These are phyloP conservation scores for Panopea generosa DNA, from an alignment of 2,888 invertebrate genomes.

Conservation along the genomic window DNA sequence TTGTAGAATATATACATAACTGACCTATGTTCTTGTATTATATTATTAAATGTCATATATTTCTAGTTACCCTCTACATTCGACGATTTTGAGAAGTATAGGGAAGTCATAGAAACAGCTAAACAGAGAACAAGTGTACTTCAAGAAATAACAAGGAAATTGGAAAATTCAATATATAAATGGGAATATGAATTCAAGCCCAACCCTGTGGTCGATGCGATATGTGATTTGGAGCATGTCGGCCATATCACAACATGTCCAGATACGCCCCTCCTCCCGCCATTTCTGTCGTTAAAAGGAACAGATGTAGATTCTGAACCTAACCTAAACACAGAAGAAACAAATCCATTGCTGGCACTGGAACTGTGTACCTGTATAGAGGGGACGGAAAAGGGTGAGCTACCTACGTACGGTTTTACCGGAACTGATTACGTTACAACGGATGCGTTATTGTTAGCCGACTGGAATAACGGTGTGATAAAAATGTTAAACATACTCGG, in stretches of 20 bases:
- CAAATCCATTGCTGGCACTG: conserved; percentile 3
- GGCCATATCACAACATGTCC: conserved; percentile 10
- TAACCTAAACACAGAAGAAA: conserved; percentile 1
- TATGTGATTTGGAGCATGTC: conserved; percentile 7
- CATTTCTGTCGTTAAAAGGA: conserved; percentile 37
- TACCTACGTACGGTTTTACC: conserved; percentile 38
- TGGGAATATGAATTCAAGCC: conserved; percentile 13
- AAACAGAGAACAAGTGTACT: neutral
- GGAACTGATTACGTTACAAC: conserved; percentile 51
- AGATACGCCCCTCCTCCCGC: conserved; percentile 36
- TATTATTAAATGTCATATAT: neutral
- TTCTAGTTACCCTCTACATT: conserved; percentile 39
- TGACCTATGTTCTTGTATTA: no score
- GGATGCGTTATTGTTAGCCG: conserved; percentile 45
- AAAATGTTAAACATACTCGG: conserved; percentile 53
- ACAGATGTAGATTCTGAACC: neutral
- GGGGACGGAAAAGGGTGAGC: neutral
- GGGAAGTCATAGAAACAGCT: conserved; percentile 5
- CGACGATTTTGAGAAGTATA: conserved; percentile 34
- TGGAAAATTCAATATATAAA: neutral
- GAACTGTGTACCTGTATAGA: conserved; percentile 15
- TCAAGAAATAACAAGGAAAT: conserved; percentile 10
- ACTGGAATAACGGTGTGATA: conserved; percentile 50
- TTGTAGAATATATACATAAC: no score
- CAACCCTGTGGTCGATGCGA: neutral